phyloP scores from a whole-genome alignment of 2,113 vertebrate genomes.

The Tetrax tetrax region DNA sequence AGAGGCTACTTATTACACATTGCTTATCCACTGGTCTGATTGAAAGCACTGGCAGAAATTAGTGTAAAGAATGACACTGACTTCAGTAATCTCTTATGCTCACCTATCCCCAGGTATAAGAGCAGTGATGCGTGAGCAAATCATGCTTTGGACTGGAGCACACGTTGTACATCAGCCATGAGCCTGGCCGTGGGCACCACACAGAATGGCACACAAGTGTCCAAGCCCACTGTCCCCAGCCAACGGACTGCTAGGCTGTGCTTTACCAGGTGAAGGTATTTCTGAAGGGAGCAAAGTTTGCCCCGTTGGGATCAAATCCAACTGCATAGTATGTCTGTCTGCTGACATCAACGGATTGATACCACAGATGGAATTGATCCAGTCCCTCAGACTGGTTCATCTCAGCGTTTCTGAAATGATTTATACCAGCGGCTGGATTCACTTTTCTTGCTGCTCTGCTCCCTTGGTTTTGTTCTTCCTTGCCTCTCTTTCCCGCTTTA shows the following conservation, averaged over 20 bases:
- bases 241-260: neutral
- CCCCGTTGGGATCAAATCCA: neutral
- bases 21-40: neutral
- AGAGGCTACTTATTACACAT: neutral
- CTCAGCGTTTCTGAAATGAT: neutral
- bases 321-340: neutral
- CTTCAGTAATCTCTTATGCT: neutral
- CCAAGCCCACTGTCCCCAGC: neutral
- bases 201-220: neutral
- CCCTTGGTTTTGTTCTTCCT: neutral
- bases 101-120: neutral
- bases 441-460: neutral
- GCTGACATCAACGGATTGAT: neutral
- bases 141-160: neutral
- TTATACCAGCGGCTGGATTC: neutral
- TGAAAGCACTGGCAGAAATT: neutral
- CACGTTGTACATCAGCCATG: fast-evolving
- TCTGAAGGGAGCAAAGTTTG: neutral
- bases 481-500: neutral
- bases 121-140: neutral
- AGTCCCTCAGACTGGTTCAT: neutral
- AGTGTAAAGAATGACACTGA: neutral
- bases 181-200: neutral
- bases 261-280: neutral
- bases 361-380: neutral